Percentiles rank a stretch among this genome's conserved stretches.
phyloP scores from a whole-genome alignment of 2,113 vertebrate genomes.

The Pogona vitticeps region DNA sequence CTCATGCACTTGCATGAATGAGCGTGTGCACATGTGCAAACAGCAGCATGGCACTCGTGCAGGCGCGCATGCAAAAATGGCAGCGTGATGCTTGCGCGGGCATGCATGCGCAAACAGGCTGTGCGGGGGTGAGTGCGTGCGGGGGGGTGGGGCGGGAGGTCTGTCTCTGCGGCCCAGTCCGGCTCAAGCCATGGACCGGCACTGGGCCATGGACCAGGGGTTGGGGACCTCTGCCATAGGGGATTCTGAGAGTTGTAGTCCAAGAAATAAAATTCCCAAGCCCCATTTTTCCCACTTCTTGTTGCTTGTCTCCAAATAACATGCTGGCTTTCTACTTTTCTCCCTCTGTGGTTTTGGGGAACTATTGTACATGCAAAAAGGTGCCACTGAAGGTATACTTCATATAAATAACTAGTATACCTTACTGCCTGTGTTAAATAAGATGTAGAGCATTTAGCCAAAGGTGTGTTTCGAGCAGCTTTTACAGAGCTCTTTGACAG shows the following conservation, averaged over 20 bases:
- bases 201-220: too few species aligned
- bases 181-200: too few species aligned
- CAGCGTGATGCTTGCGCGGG: too few species aligned
- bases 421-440: not conserved
- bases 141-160: too few species aligned
- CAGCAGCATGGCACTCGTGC: too few species aligned
- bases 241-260: not conserved
- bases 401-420: not conserved
- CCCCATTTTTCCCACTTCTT: not conserved
- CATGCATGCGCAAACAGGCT: too few species aligned
- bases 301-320: not conserved
- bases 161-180: too few species aligned
- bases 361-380: not conserved
- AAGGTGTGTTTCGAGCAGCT: not conserved
- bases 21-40: too few species aligned
- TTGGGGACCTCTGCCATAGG: too few species aligned
- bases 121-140: too few species aligned
- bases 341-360: not conserved
- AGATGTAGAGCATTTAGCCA: not conserved
- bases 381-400: not conserved
- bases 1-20: too few species aligned
- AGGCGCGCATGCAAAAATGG: too few species aligned
- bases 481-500: constrained; percentile 15
- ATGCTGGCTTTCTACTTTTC: not conserved
- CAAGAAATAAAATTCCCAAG: not conserved